These are phyloP conservation scores for Drosophila watanabei DNA, from an alignment of 1,140 invertebrate species.

Conservation along the genomic window DNA sequence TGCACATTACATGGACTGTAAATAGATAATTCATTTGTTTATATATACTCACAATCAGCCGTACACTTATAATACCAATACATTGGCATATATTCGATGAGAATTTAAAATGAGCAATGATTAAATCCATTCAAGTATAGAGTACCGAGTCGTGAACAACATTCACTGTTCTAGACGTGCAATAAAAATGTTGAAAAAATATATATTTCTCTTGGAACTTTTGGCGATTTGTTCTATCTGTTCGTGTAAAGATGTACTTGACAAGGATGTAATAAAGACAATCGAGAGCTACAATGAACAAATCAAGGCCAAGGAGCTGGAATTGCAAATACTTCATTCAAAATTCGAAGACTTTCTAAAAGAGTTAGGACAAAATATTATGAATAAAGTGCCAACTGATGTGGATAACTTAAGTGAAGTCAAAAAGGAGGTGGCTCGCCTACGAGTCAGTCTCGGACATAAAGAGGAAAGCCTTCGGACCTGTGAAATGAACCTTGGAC, in stretches of 20 bases:
- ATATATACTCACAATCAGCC: not conserved
- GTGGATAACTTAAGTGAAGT: slow-evolving; percentile 2
- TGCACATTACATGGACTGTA: not conserved
- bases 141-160: slow-evolving; percentile 1
- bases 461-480: not conserved
- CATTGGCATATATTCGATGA: not conserved
- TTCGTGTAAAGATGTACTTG: not conserved
- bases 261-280: not conserved
- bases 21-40: not conserved
- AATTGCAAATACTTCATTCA: not conserved
- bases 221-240: not conserved
- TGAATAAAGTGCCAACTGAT: not conserved
- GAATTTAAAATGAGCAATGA: not conserved
- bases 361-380: not conserved
- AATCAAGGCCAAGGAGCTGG: slow-evolving; percentile 9
- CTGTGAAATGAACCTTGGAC: not conserved
- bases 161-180: not conserved
- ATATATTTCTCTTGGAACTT: slow-evolving; percentile 7
- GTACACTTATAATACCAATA: not conserved
- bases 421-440: slow-evolving; percentile 7
- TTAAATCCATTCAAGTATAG: slow-evolving; percentile 12
- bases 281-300: not conserved
- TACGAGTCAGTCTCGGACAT: not conserved
- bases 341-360: not conserved
- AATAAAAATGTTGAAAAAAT: slow-evolving; percentile 8